Base-by-base conservation (phyloP, 2,113 vertebrate genomes). In the Trematocara macrostoma region DNA sequence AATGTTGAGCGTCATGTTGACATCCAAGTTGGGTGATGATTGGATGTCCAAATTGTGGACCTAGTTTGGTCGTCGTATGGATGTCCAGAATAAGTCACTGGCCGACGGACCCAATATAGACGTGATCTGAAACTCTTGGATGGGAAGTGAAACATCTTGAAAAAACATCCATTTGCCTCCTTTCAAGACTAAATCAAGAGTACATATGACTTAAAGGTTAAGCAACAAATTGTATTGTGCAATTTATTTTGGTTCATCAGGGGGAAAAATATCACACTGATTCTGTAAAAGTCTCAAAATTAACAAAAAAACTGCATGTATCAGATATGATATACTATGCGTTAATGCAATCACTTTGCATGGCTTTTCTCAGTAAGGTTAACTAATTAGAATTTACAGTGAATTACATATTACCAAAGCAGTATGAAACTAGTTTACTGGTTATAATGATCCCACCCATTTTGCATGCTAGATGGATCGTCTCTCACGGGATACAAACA, bases 101-200 rank as follows among this genome's bases (percentile, higher is more conserved):
- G 4, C 11, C 0, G 4, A 56, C 2, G 0, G 53, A 56, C 4
- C 11, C 6, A 1, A 26, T 56, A 26, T 56, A 56, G 11, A 26
- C 23, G 4, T 8, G 53, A 56, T 55, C 0, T 55, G 2, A 55
- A 56, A 8, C 23, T 56, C 51, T 53, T 53, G 51, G 51, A 53
- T 53, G 23, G 53, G 23, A 56, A 56, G 1, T 15, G 23, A 5
- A 57, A 57, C 23, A 29, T 57, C 55, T 57, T 57, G 7, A 56
- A 15, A 56, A 56, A 8, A 56, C 55, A 29, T 15, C 7, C 55
- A 15, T 56, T 56, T 56, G 12, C 55, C 23, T 56, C 2, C 55
- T 29, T 56, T 56, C 53, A 26, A 56, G 23, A 56, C 53, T 1
- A 56, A 57, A 57, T 57, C 26, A 57, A 57, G 26, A 8, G 55